Conservation (phyloP, 2,888 invertebrate genomes). For the Cephus rjabovi region DNA sequence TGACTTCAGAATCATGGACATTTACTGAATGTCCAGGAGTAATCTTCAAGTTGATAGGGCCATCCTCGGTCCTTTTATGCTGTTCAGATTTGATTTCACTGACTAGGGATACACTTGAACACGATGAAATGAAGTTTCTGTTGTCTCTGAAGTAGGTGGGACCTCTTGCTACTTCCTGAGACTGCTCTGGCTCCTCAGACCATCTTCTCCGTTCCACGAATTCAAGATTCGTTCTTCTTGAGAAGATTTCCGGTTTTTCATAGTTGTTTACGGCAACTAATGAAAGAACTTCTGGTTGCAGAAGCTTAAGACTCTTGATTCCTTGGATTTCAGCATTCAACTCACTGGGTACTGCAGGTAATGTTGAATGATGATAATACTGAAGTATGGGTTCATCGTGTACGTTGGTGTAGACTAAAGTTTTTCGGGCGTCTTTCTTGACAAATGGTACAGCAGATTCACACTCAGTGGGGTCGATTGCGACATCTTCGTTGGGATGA, state of each 20-base stretch:
- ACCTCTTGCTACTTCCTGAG: conserved; percentile 32
- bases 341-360: conserved; percentile 27
- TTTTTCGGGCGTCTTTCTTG: conserved; percentile 55
- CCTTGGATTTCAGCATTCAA: conserved; percentile 34
- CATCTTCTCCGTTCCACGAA: conserved; percentile 40
- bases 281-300: conserved; percentile 18
- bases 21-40: conserved; percentile 19
- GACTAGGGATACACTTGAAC: conserved; percentile 59
- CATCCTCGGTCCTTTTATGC: conserved; percentile 59
- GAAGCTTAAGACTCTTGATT: conserved; percentile 32
- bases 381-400: conserved; percentile 36
- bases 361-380: conserved; percentile 31
- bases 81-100: conserved; percentile 53
- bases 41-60: conserved; percentile 57
- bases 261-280: conserved; percentile 21
- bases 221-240: conserved; percentile 32
- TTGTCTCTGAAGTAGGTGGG: conserved; percentile 41
- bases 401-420: conserved; percentile 50
- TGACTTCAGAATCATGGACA: conserved; percentile 25
- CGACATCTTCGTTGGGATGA: conserved; percentile 87
- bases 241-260: conserved; percentile 35
- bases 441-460: conserved; percentile 31
- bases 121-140: conserved; percentile 55
- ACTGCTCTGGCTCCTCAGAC: conserved; percentile 34
- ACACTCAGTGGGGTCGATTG: conserved; percentile 70